Conservation (phyloP, 1,140 invertebrate species). For the Drosophila kepulauana region DNA sequence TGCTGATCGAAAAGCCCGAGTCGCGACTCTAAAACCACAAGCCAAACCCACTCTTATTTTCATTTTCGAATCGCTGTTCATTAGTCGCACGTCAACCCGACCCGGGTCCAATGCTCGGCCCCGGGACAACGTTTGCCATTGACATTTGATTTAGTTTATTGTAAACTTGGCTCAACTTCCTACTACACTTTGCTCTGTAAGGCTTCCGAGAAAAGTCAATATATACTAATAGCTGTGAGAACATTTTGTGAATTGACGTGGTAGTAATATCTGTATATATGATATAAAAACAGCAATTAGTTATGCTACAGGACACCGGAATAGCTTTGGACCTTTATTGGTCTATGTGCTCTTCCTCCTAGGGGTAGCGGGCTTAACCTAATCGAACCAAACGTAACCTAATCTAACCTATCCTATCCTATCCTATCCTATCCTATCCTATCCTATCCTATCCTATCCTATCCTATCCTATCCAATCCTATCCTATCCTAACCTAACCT, state of each 20-base stretch:
- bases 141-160: slow-evolving; percentile 8
- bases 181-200: not conserved
- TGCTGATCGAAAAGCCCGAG: not conserved
- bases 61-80: slow-evolving; percentile 64
- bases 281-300: too few relatives aligned
- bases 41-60: slow-evolving; percentile 73
- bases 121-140: slow-evolving; percentile 7
- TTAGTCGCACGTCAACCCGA: slow-evolving; percentile 54
- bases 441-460: too few relatives aligned
- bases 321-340: too few relatives aligned
- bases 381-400: too few relatives aligned
- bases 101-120: slow-evolving; percentile 17
- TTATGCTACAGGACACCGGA: too few relatives aligned
- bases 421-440: too few relatives aligned
- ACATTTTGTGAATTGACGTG: not conserved
- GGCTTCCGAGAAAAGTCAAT: not conserved
- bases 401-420: too few relatives aligned
- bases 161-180: slow-evolving; percentile 15
- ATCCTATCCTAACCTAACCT: too few relatives aligned
- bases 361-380: fast-evolving
- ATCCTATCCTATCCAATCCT: too few relatives aligned
- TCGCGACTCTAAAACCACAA: not conserved
- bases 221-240: not conserved
- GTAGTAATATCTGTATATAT: too few relatives aligned
- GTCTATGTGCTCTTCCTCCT: too few relatives aligned